phyloP scores from a whole-genome alignment of 2,113 vertebrate species.

The Laticauda laticaudata region DNA sequence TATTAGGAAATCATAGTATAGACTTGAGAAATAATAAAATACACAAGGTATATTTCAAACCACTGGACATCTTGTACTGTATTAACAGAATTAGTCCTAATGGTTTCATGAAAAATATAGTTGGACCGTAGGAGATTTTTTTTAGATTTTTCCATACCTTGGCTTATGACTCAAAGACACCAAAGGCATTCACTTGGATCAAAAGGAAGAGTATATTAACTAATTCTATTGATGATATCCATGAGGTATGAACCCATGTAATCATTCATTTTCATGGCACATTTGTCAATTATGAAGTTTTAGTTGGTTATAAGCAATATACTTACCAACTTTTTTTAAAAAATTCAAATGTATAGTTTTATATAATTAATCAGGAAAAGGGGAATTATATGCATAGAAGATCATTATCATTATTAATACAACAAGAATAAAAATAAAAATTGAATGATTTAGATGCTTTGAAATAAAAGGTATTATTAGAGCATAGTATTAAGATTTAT shows the following conservation, averaged over 20 bases:
- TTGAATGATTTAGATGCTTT: not conserved
- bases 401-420: conserved; percentile 15
- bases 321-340: not conserved
- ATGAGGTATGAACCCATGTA: not conserved
- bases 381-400: not conserved
- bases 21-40: not conserved
- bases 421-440: not conserved
- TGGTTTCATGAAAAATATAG: not conserved
- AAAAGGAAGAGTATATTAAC: not conserved
- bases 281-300: not conserved
- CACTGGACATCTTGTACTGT: not conserved
- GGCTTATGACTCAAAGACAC: not conserved
- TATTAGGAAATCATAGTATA: not conserved
- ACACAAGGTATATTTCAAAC: not conserved
- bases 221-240: not conserved
- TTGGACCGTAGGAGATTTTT: not conserved
- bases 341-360: not conserved
- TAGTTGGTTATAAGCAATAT: not conserved
- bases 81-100: not conserved
- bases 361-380: not conserved
- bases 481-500: not conserved
- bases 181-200: not conserved
- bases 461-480: not conserved
- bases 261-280: not conserved
- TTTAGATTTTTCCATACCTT: not conserved